Base-by-base conservation (phyloP, 2,797 vertebrate species). In the Danio choprae region DNA sequence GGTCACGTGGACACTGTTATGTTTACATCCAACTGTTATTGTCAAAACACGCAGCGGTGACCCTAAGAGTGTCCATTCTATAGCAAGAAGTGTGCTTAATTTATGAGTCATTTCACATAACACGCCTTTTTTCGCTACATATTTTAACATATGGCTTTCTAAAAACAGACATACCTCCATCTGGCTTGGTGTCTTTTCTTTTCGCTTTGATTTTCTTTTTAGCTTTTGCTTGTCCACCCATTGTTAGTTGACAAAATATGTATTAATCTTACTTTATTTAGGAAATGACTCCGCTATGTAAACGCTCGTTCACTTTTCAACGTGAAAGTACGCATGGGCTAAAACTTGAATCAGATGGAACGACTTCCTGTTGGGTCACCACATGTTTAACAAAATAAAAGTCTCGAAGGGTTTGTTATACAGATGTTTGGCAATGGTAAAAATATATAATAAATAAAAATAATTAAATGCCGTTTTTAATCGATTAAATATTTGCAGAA, bases 221-320 rank as follows among this genome's bases (percentile, higher is more conserved):
- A 48, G 87, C 74, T 74, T 94, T 95, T 15, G 92, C 88, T 84
- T 94, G 93, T 51, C 94, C 94, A 77, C 94, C 94, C 95, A 95
- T 95, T 13, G 43, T 58, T 71, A 41, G 55, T 5, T 29, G 13
- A 43, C 22, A 4, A 60, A 44, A 2, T 18, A 36, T 18, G 22
- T 40, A 63, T 71, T 58, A 56, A 11, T 65, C 4, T 41, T 11
- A 62, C 59, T 71, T 56, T 72, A 9, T 29, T 4, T 8, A 0
- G 11, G 5, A n/a, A 64, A 38, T 46, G 0, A 16, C 29, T 71
- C 13, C 41, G 48, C 12, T 16, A 13, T 13, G 29, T 18, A 15
- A 15, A 22, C 5, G 44, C 13, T 15, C 6, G 29, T 20, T 44
- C 55, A 40, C 65, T 51, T 11, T 65, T 53, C 76, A 50, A n/a